Base-by-base conservation (phyloP, 2,113 vertebrate species). In the Macquaria ambigua region DNA sequence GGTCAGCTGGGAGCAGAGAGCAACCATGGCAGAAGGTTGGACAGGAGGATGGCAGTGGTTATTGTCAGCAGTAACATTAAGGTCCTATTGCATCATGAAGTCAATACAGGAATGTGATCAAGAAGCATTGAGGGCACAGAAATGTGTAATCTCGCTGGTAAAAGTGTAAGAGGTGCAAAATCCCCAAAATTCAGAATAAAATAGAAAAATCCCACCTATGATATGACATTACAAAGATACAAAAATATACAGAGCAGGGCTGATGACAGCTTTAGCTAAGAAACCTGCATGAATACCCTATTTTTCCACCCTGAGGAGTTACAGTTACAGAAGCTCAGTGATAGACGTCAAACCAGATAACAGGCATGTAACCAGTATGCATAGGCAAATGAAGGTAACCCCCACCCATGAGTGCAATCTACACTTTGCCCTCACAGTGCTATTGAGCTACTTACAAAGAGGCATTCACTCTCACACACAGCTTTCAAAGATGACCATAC, bases 1-100 rank as follows among this genome's bases (percentile, higher is more conserved):
- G 92, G 90, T 95, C 94, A 94, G 92, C 94, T 95, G 92, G 93
- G 83, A 82, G 89, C 83, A 85, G 56, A 85, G 55, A 86, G 85
- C 87, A 84, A 88, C 79, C 87, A 28, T 50, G 64, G 82, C 74
- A 85, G 74, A 73, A 81, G 77, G 61, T 76, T 73, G 86, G 80
- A 84, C 61, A 76, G 77, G 82, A 89, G 86, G 84, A 93, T 59
- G 81, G 89, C 85, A 85, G 78, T 77, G 84, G 90, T 93, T 88
- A 91, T 76, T 77, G 34, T 89, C 68, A 91, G 64, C 63, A 86
- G 48, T 31, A 58, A 82, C 10, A 81, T 67, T 11, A 64, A 55
- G 4, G 21, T 87, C 59, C 64, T n/a, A 21, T 10, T 76, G 55
- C 34, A 55, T 82, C 48, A 82, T 52, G 23, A 7, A 18, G n/a